Evolutionary conservation across 2,888 invertebrate genomes (phyloP), one percentile per base, ranked within the genome.

Genomic region (Epirrhoe tristata): DNA sequence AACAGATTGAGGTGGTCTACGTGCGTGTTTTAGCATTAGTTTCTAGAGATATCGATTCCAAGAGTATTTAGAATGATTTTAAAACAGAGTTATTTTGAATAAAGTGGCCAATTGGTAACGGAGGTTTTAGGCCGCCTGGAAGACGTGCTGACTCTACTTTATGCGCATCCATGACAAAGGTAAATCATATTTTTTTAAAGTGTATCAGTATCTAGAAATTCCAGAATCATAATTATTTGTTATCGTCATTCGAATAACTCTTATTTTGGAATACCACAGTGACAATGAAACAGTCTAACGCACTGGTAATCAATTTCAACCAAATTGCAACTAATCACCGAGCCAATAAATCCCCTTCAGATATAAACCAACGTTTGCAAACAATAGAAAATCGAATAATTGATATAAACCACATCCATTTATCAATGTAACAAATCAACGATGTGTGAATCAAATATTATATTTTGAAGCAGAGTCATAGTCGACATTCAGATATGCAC

Each of bases 301-400:
- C 66, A 65, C 17, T 56, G 14, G 66, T 51, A 56, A 70, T 61
- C 56, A 63, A 66, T 67, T 63, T 56, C 57, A 62, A 66, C 63
- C 65, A 69, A 69, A 68, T 59, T 66, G 58, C 55, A 69, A 65
- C 64, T 65, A 62, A 65, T 62, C 58, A 59, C 60, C 58, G 53
- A 51, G 58, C 57, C 69, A 75, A 77, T 79, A 76, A 75, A 75
- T 77, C 74, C 62, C 65, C 71, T 73, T 75, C 67, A 71, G 70
- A 81, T 81, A 84, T 79, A 77, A 81, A 80, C 72, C 71, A 66
- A 58, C 73, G 77, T 74, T 72, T 78, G 76, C 74, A 76, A 78
- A 82, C 81, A 83, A 85, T 77, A 80, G 80, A 82, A 81, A 84
- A 84, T 84, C 77, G 71, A 81, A 85, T 86, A 84, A 88, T 88